Base-by-base conservation (phyloP, 2,888 invertebrate species). In the Epistrophella euchroma region DNA sequence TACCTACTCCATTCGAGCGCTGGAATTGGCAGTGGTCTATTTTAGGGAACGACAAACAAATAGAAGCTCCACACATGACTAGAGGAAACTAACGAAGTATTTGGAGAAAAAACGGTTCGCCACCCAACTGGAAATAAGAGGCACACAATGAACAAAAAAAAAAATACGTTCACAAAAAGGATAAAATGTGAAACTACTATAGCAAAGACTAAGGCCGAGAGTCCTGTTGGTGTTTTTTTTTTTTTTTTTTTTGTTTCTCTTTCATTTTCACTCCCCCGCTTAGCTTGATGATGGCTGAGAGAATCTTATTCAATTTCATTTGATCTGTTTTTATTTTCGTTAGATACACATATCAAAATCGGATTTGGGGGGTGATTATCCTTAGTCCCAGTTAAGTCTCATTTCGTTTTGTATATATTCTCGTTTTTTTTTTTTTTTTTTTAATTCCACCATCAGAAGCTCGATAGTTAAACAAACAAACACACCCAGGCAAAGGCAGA, bases 301-400 rank as follows among this genome's bases (percentile, higher is more conserved):
- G 72, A 76, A 81, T 68, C 80, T 70, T 73, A 85, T 85, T 81
- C 76, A 85, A 85, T 85, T 85, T 85, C 76, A 81, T 81, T 77
- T 85, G 73, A 81, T 81, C 81, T 85, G 85, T 77, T 85, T 85
- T 81, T 81, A 85, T 85, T 81, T 85, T 81, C 85, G 56, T 77
- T 81, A 76, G 76, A 81, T 70, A 81, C 81, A 85, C 81, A 85
- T 81, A 85, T 85, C 81, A 85, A 85, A 81, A 85, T 85, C 85
- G 85, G 85, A 81, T 85, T 85, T 81, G 40, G 81, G 81, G 45
- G 85, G 81, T 85, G 85, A 85, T 85, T 85, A 85, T 81, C 81
- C 81, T 50, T 81, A 76, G 75, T 75, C 84, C 84, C 47, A 81
- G 76, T 85, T 85, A 85, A 85, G 85, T 77, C 76, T 81, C 55